Evolutionary conservation across 2,888 invertebrate genomes (phyloP), one percentile per base, ranked within the genome.

Genomic region (Anoncus sp.): DNA sequence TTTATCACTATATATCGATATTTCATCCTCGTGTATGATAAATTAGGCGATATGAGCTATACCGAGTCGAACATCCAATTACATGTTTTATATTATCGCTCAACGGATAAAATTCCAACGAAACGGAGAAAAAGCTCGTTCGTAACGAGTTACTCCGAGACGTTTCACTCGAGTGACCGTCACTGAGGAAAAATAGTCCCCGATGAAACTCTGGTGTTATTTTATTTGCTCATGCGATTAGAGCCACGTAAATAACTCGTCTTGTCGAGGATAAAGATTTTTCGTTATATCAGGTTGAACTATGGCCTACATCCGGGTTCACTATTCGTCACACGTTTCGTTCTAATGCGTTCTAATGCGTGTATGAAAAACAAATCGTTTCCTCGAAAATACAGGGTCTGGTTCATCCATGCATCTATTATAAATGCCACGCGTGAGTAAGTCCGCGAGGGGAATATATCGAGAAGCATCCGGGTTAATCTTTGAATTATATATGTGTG

Each of bases 401-500:
- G 12, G 12, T 51, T 22, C 24, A 51, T 47, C 27, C 27, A 31
- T 35, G 5, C 14, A 22, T 16, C 9, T 31, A 55, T 31, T 55
- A 35, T 55, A 5, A 51, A 51, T 51, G 55, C 31, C 55, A 31
- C 55, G 55, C 7, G 55, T 16, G 35, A 27, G n/a, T n/a, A n/a
- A n/a, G n/a, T n/a, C n/a, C n/a, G n/a, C 27, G 55, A 16, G 40
- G 22, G 40, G 24, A 16, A 7, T 43, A 45, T 3, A 7, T 49
- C 14, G 38, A 27, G 5, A 24, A 22, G 22, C 24, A 53, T n/a
- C 45, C 55, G 38, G 12, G 45, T n/a, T 63, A 22, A 72, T 55
- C 35, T 72, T 45, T 47, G 72, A 72, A 72, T 72, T 72, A 62
- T 72, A 66, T 47, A 72, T 62, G 20, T 9, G 4, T 31, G n/a